Conservation (phyloP, 2,113 vertebrate species). For the Silurus meridionalis region DNA sequence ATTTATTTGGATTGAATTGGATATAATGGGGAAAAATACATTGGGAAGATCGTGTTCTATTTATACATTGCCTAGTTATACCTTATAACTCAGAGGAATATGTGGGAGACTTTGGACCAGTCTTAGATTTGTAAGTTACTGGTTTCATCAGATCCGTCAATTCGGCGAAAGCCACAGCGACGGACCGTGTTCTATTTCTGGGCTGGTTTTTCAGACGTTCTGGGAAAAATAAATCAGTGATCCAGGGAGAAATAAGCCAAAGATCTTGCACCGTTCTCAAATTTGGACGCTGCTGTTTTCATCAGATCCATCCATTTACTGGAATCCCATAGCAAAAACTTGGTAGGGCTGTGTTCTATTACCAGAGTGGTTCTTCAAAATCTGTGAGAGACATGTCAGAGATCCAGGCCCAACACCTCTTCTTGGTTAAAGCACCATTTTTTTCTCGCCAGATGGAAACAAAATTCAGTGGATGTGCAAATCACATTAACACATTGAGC, state of each 20-base stretch:
- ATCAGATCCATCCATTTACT: conserved; percentile 2
- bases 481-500: background rate
- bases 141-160: conserved; percentile 11
- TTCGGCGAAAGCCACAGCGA: background rate
- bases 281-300: conserved; percentile 5
- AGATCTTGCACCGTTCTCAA: conserved; percentile 14
- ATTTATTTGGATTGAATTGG: background rate
- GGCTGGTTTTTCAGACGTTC: background rate
- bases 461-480: background rate
- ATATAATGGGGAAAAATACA: background rate
- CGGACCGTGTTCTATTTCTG: background rate
- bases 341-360: conserved; percentile 4
- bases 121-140: background rate
- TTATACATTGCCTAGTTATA: background rate
- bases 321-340: background rate
- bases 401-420: background rate
- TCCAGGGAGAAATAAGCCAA: background rate
- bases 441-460: background rate
- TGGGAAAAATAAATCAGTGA: conserved; percentile 16
- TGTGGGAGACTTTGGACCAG: background rate
- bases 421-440: background rate
- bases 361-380: background rate
- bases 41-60: background rate
- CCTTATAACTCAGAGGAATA: background rate
- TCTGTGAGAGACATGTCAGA: background rate